These are phyloP conservation scores for Halictus rubicundus DNA, from an alignment of 1,140 invertebrate genomes.

Conservation along the genomic window DNA sequence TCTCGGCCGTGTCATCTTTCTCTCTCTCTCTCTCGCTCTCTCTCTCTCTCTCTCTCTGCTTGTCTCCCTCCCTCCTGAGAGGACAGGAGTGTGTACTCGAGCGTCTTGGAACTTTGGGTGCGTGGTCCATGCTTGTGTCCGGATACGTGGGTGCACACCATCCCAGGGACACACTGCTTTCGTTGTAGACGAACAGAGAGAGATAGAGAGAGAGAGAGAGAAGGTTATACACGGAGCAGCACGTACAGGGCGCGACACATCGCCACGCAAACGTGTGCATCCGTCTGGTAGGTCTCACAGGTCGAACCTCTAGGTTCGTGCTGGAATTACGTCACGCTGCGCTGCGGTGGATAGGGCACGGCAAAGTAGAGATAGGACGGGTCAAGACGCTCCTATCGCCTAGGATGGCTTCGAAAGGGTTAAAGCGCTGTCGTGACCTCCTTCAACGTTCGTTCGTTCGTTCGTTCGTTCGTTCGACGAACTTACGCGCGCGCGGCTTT, in stretches of 20 bases:
- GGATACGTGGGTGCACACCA: slow-evolving; percentile 27
- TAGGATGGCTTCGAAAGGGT: slow-evolving; percentile 68
- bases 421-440: slow-evolving; percentile 70
- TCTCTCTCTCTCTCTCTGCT: background rate
- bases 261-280: slow-evolving; percentile 20
- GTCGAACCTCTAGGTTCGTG: slow-evolving; percentile 63
- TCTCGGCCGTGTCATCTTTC: slow-evolving; percentile 15
- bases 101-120: slow-evolving; percentile 51
- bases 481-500: slow-evolving; percentile 25
- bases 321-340: slow-evolving; percentile 70
- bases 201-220: background rate
- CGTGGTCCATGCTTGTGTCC: slow-evolving; percentile 29
- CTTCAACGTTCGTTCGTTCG: slow-evolving; percentile 46
- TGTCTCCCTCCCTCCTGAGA: background rate
- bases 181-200: too few relatives aligned
- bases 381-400: slow-evolving; percentile 69
- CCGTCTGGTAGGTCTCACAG: slow-evolving; percentile 50
- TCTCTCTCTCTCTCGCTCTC: background rate
- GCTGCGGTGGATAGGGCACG: slow-evolving; percentile 63
- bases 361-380: slow-evolving; percentile 65
- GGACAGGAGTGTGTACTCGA: slow-evolving; percentile 36
- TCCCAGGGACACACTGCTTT: background rate
- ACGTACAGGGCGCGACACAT: background rate
- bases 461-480: slow-evolving; percentile 33
- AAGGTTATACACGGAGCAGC: background rate